These are phyloP conservation scores for Bothrops jararaca DNA, from an alignment of 2,113 vertebrate genomes.

Conservation along the genomic window DNA sequence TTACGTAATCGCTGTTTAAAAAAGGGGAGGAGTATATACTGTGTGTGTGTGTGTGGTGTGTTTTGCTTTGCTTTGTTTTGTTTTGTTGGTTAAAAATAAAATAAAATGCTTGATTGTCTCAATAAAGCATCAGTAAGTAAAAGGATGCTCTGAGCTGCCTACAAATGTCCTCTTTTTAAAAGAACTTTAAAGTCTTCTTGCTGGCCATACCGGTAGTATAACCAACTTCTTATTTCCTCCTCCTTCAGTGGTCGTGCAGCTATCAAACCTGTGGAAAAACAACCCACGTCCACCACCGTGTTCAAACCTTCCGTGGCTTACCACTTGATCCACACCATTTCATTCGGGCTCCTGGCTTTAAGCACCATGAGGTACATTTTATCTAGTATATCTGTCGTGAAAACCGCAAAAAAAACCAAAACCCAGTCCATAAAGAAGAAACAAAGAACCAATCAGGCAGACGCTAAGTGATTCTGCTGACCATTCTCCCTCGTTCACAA, in stretches of 20 bases:
- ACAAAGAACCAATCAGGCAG: neutral
- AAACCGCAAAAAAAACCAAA: neutral
- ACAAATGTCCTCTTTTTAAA: neutral
- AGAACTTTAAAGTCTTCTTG: neutral
- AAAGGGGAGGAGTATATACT: no score
- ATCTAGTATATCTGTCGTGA: neutral
- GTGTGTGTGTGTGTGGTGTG: no score
- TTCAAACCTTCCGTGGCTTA: constrained; percentile 87
- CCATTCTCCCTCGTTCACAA: neutral
- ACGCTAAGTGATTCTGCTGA: neutral
- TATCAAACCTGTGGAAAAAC: constrained; percentile 34
- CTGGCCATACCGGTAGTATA: neutral
- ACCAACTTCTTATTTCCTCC: neutral
- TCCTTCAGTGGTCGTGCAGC: constrained; percentile 47
- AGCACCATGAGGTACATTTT: constrained; percentile 92
- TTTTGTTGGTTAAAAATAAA: no score
- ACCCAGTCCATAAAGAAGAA: neutral
- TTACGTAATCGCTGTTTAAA: no score
- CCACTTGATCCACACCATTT: constrained; percentile 84
- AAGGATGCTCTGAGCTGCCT: constrained; percentile 15
- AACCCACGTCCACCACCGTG: constrained; percentile 42
- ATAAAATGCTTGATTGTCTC: neutral
- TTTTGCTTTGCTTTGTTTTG: no score
- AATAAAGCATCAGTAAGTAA: neutral
- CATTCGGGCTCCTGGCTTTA: constrained; percentile 88